A percentile compares a stretch with the other conserved stretches of the same genome.
These are phyloP conservation scores for Microhierax caerulescens DNA, from an alignment of 2,797 vertebrate genomes.

Conservation along the genomic window DNA sequence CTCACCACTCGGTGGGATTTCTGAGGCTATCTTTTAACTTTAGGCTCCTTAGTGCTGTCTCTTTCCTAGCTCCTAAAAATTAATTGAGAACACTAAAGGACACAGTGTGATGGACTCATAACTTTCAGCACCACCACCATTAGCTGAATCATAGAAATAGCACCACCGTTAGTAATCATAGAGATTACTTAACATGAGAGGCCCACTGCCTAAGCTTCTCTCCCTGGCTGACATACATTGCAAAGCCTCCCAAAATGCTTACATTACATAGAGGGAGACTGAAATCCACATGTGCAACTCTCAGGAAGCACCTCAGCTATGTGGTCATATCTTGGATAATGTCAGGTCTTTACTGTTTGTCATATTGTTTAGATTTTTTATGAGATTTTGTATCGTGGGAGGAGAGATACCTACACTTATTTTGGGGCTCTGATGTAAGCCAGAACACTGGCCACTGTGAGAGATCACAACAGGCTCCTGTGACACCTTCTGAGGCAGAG, in stretches of 20 bases:
- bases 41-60: neutral
- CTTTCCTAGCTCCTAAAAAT: neutral
- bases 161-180: no score
- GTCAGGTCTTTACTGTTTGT: neutral
- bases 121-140: neutral
- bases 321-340: neutral
- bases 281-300: neutral
- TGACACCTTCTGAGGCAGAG: neutral
- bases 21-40: neutral
- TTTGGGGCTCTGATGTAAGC: neutral
- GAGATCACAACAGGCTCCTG: neutral
- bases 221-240: neutral
- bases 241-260: neutral
- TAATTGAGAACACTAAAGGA: neutral
- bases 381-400: neutral
- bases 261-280: neutral
- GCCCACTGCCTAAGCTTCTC: neutral
- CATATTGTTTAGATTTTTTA: neutral
- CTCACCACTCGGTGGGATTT: neutral
- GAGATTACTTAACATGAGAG: neutral
- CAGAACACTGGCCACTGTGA: neutral
- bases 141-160: no score
- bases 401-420: neutral
- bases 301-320: neutral
- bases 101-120: neutral